Conservation (phyloP, 2,888 invertebrate species). For the Oithona nana region DNA sequence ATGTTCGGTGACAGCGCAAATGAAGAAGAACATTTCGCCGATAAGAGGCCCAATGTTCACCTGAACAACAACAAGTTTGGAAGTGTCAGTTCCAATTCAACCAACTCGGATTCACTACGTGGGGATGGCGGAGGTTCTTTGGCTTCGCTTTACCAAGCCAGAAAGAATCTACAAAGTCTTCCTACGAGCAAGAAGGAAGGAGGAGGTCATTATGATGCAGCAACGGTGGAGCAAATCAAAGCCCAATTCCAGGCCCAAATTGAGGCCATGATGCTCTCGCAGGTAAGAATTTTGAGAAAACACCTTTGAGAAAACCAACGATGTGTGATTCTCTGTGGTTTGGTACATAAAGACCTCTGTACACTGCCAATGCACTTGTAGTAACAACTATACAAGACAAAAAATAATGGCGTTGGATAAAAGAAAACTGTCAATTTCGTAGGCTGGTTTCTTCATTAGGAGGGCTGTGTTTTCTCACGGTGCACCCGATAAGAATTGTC, state of each 20-base stretch:
- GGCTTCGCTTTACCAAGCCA: background rate
- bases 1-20: conserved; percentile 5
- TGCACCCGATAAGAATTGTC: no score
- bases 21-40: background rate
- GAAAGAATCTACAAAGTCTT: no score
- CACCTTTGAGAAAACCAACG: background rate
- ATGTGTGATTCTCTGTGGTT: no score
- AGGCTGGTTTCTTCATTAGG: no score
- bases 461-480: no score
- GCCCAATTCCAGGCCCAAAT: conserved; percentile 10
- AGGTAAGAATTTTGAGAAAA: background rate
- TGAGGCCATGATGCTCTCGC: conserved; percentile 1
- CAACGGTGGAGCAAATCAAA: conserved; percentile 12
- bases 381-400: no score
- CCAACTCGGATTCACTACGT: background rate
- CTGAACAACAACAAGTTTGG: background rate
- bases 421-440: no score
- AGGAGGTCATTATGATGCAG: background rate
- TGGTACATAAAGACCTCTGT: no score
- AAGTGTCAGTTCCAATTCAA: background rate
- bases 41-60: background rate
- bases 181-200: background rate
- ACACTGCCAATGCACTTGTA: no score
- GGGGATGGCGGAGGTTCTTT: background rate
- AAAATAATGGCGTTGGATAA: no score